phyloP scores from a whole-genome alignment of 2,888 invertebrate genomes.

The Zaprionus obscuricornis region DNA sequence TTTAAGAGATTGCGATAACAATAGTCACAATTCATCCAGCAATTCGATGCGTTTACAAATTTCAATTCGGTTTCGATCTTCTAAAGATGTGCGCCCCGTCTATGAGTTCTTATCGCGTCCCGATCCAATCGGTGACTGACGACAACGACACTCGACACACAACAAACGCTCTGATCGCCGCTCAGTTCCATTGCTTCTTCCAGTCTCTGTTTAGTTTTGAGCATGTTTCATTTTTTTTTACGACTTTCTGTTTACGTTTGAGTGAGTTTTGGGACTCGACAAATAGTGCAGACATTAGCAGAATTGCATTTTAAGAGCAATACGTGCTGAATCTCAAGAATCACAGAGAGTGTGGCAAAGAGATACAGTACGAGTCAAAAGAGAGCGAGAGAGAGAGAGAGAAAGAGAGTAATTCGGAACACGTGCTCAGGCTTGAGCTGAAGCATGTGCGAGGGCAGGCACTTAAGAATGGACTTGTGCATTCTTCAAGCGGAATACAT shows the following conservation, averaged over 20 bases:
- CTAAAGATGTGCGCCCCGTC: conserved; percentile 24
- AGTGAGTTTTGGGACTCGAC: conserved; percentile 38
- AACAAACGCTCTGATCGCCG: conserved; percentile 28
- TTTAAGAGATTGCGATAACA: conserved; percentile 48
- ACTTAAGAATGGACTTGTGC: background rate
- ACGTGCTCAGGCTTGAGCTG: conserved; percentile 9
- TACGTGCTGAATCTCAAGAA: conserved; percentile 11
- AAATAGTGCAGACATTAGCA: conserved; percentile 46
- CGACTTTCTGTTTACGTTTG: conserved; percentile 16
- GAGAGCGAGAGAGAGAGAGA: background rate
- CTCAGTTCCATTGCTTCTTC: conserved; percentile 21
- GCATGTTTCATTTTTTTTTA: conserved; percentile 17
- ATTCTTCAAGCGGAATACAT: no score
- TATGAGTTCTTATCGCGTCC: conserved; percentile 64
- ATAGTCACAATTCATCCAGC: conserved; percentile 39
- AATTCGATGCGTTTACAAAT: conserved; percentile 31
- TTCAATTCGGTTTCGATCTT: conserved; percentile 31
- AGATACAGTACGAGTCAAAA: background rate
- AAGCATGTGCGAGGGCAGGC: conserved; percentile 22
- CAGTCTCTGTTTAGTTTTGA: conserved; percentile 19
- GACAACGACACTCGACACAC: conserved; percentile 23
- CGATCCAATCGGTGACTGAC: conserved; percentile 68
- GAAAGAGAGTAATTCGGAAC: background rate
- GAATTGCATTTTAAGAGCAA: conserved; percentile 32
- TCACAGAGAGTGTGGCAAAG: conserved; percentile 4